Percentiles rank a stretch among this genome's conserved stretches.
phyloP scores from a whole-genome alignment of 2,888 invertebrate genomes.

The Papilio gigon region DNA sequence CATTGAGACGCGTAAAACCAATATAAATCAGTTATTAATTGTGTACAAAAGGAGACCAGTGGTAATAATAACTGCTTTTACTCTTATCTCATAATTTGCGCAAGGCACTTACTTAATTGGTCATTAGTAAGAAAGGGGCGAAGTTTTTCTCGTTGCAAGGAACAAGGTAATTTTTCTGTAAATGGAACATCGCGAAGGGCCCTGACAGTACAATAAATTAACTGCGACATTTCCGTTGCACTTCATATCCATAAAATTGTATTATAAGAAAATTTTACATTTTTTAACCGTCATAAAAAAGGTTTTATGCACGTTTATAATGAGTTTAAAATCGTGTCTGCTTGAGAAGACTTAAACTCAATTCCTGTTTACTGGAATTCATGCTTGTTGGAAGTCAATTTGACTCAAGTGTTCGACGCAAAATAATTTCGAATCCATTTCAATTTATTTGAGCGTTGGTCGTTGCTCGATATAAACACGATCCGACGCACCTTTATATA shows the following conservation, averaged over 20 bases:
- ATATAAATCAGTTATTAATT: too few species aligned
- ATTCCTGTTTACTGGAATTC: conserved; percentile 35
- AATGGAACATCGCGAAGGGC: too few species aligned
- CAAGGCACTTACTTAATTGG: too few species aligned
- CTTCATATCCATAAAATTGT: not conserved
- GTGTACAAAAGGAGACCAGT: too few species aligned
- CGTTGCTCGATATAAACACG: conserved; percentile 31
- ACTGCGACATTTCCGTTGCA: not conserved
- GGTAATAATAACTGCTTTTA: too few species aligned
- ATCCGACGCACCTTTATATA: conserved; percentile 19
- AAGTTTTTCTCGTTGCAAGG: too few species aligned
- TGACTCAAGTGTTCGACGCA: conserved; percentile 37
- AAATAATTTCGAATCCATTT: conserved; percentile 34
- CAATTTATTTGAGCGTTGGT: conserved; percentile 37
- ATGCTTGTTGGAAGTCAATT: conserved; percentile 42
- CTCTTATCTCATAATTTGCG: too few species aligned
- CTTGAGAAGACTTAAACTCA: conserved; percentile 25
- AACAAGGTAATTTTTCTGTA: too few species aligned
- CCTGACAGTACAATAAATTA: not conserved
- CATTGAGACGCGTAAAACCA: too few species aligned
- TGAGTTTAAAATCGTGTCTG: conserved; percentile 42
- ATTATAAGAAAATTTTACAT: too few species aligned
- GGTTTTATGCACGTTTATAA: conserved; percentile 40
- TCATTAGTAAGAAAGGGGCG: too few species aligned
- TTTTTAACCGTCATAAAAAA: too few species aligned